These are phyloP conservation scores for Chloroclystis v-ata DNA, from an alignment of 2,888 invertebrate species.

Conservation along the genomic window DNA sequence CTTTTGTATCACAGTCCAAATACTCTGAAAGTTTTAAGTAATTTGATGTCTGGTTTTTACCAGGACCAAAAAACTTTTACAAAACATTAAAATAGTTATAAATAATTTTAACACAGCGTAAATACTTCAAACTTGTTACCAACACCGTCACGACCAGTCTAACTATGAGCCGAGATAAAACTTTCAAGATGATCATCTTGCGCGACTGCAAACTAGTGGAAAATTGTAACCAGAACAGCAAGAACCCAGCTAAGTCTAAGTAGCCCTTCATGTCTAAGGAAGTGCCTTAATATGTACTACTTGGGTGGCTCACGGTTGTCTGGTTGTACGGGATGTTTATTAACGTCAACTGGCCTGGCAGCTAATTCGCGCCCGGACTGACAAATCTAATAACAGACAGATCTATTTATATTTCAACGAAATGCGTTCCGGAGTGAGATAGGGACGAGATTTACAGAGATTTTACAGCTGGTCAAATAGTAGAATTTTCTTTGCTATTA, in stretches of 20 bases:
- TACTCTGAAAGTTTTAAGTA: too few species aligned
- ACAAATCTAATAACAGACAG: slow-evolving; percentile 61
- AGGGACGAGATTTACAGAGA: background rate
- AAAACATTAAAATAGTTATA: too few species aligned
- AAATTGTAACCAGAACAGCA: slow-evolving; percentile 37
- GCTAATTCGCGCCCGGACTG: slow-evolving; percentile 57
- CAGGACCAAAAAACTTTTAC: too few species aligned
- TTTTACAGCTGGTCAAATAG: background rate
- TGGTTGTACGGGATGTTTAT: slow-evolving; percentile 51
- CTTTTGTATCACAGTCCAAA: too few species aligned
- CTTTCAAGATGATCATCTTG: slow-evolving; percentile 53
- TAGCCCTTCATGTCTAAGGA: slow-evolving; percentile 21
- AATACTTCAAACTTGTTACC: slow-evolving; percentile 8
- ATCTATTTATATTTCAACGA: slow-evolving; percentile 8
- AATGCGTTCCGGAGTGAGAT: background rate
- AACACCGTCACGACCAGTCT: slow-evolving; percentile 18
- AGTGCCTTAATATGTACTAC: slow-evolving; percentile 22
- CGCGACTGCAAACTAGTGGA: slow-evolving; percentile 40
- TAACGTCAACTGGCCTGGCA: slow-evolving; percentile 54
- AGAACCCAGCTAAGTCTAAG: slow-evolving; percentile 30
- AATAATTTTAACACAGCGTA: background rate
- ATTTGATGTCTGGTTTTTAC: too few species aligned
- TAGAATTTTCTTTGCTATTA: too few species aligned
- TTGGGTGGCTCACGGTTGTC: slow-evolving; percentile 29
- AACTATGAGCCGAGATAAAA: slow-evolving; percentile 47